Percentiles rank a stretch among this genome's conserved stretches.
Conservation (phyloP, 2,888 invertebrate species). For the Pharmacophagus antenor region DNA sequence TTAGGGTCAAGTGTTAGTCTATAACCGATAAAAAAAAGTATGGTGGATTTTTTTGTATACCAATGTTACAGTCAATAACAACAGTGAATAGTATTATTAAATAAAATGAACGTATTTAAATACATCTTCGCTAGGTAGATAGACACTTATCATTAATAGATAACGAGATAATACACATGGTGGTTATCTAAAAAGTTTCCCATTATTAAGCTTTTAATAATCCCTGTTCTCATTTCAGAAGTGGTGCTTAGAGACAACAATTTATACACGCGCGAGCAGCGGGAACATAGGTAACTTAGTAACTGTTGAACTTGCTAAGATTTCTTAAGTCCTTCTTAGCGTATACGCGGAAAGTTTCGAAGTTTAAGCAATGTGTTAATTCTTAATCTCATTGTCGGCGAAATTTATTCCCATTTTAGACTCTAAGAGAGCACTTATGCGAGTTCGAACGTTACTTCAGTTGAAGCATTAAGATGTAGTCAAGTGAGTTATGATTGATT, state of each 20-base stretch:
- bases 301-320: slow-evolving; percentile 18
- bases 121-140: too few relatives aligned
- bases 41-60: too few relatives aligned
- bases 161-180: too few relatives aligned
- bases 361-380: slow-evolving; percentile 22
- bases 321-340: slow-evolving; percentile 16
- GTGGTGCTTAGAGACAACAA: slow-evolving; percentile 11
- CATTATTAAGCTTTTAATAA: neutral
- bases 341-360: slow-evolving; percentile 9
- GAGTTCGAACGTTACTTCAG: neutral
- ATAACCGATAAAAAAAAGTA: too few relatives aligned
- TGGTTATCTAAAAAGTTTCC: neutral
- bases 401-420: slow-evolving; percentile 6
- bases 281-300: slow-evolving; percentile 16
- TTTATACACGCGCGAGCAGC: slow-evolving; percentile 6
- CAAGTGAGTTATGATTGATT: too few relatives aligned
- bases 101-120: too few relatives aligned
- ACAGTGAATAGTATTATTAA: too few relatives aligned
- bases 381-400: slow-evolving; percentile 15
- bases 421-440: slow-evolving; percentile 1
- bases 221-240: slow-evolving; percentile 3
- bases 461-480: slow-evolving; percentile 1
- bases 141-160: too few relatives aligned
- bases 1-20: too few relatives aligned
- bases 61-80: too few relatives aligned